Evolutionary conservation across 1,140 invertebrate species (phyloP).

Genomic region (Zaprionus nigranus): DNA sequence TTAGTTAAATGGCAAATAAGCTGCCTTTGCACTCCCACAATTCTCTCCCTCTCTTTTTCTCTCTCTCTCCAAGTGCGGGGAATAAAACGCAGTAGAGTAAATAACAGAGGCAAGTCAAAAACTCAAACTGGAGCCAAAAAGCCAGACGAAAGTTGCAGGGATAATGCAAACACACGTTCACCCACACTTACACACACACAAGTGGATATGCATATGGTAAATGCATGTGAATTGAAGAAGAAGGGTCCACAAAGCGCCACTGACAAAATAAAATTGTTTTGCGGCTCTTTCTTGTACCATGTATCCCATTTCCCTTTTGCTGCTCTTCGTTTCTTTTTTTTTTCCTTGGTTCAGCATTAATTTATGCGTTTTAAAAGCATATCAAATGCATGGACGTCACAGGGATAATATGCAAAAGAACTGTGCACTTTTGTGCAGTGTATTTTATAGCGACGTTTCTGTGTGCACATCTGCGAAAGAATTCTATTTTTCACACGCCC

Average conservation of each 20-base stretch:
- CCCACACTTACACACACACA: not conserved
- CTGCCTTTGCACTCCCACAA: constrained; percentile 12
- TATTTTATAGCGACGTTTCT: constrained; percentile 41
- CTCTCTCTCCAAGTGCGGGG: not conserved
- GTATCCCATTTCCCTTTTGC: constrained; percentile 9
- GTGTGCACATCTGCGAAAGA: constrained; percentile 68
- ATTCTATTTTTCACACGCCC: constrained; percentile 74
- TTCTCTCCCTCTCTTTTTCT: not conserved
- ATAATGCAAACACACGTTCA: constrained; percentile 54
- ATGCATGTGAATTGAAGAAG: constrained; percentile 37
- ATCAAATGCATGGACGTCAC: constrained; percentile 54
- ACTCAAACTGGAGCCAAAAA: constrained; percentile 63
- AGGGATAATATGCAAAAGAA: constrained; percentile 13
- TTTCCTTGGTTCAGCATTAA: constrained; percentile 42
- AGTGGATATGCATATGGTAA: not conserved
- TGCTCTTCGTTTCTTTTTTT: constrained; percentile 9
- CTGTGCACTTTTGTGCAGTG: constrained; percentile 35
- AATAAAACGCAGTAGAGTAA: constrained; percentile 57
- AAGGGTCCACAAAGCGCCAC: constrained; percentile 47
- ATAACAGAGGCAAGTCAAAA: constrained; percentile 56
- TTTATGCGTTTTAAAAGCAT: constrained; percentile 73
- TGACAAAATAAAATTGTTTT: constrained; percentile 72
- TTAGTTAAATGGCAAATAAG: constrained; percentile 75
- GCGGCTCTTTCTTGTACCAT: constrained; percentile 22
- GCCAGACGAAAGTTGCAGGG: constrained; percentile 62